phyloP scores from a whole-genome alignment of 1,140 invertebrate genomes.

The Bombus vancouverensis region DNA sequence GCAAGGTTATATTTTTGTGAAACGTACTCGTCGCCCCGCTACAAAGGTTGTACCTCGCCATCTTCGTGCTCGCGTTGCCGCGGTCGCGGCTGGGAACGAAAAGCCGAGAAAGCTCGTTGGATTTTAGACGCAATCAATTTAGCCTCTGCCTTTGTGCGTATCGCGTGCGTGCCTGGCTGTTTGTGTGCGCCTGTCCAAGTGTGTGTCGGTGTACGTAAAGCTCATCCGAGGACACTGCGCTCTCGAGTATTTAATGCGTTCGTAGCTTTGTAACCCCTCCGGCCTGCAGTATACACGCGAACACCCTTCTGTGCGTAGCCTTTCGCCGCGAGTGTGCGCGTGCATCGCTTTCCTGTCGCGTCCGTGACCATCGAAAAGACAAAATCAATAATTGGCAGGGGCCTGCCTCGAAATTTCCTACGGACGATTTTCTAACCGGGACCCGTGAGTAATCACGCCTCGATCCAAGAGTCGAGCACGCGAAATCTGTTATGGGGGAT shows the following conservation, averaged over 20 bases:
- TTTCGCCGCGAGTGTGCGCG: conserved; percentile 23
- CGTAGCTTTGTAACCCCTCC: conserved; percentile 66
- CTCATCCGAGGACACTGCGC: conserved; percentile 60
- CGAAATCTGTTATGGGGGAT: not conserved
- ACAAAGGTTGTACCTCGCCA: conserved; percentile 56
- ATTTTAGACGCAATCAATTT: conserved; percentile 70
- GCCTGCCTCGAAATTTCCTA: conserved; percentile 56
- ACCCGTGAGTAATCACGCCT: conserved; percentile 2
- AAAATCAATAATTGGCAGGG: conserved; percentile 71
- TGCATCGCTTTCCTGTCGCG: conserved; percentile 43
- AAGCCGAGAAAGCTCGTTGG: conserved; percentile 51
- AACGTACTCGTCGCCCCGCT: conserved; percentile 19
- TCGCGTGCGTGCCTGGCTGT: not conserved
- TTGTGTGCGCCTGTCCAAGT: not conserved
- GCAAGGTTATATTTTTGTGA: conserved; percentile 54
- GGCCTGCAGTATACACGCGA: not conserved
- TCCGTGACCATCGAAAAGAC: conserved; percentile 64
- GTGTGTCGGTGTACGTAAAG: conserved; percentile 28
- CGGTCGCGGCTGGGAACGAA: conserved; percentile 31
- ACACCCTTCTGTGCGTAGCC: conserved; percentile 20
- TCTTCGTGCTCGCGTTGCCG: conserved; percentile 21
- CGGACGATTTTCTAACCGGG: not conserved
- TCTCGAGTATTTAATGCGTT: conserved; percentile 73
- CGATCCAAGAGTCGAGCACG: not conserved
- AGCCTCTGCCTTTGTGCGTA: conserved; percentile 48